Conservation (phyloP, 1,140 invertebrate genomes). For the Medauroidea extradentata region DNA sequence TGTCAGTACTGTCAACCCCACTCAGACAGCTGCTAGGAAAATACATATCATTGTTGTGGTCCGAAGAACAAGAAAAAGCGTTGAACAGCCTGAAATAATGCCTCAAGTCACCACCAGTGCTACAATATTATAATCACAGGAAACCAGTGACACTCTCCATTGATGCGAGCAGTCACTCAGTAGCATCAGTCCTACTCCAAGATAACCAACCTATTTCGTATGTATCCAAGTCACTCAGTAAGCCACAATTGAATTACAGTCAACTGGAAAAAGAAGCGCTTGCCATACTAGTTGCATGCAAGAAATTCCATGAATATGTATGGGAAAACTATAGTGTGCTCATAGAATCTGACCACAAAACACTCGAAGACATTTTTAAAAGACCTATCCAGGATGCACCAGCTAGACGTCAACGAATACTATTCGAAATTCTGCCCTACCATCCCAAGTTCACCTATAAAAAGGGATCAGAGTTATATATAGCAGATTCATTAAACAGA, state of each 20-base stretch:
- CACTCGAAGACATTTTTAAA: conserved; percentile 31
- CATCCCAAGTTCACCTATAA: conserved; percentile 15
- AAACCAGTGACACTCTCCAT: conserved; percentile 12
- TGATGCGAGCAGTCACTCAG: conserved; percentile 20
- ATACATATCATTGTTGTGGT: conserved; percentile 29
- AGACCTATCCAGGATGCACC: conserved; percentile 34
- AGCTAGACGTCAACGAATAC: conserved; percentile 29
- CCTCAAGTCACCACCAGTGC: conserved; percentile 9
- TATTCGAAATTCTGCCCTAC: neutral
- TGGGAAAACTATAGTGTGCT: conserved; percentile 27
- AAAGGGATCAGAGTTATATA: no score
- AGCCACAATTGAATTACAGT: conserved; percentile 23
- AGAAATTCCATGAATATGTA: conserved; percentile 19
- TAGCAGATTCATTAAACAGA: no score
- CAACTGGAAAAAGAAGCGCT: conserved; percentile 35
- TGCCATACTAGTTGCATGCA: conserved; percentile 5
- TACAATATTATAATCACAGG: conserved; percentile 25
- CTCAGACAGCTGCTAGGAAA: conserved; percentile 30
- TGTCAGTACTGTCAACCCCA: conserved; percentile 23
- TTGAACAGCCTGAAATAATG: conserved; percentile 29
- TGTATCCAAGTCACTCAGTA: conserved; percentile 18
- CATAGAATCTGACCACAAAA: conserved; percentile 38
- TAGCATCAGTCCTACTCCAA: conserved; percentile 37
- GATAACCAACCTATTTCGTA: conserved; percentile 31
- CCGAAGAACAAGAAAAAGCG: neutral